Conservation (phyloP, 2,113 vertebrate genomes). For the Grammomys dolichurus region DNA sequence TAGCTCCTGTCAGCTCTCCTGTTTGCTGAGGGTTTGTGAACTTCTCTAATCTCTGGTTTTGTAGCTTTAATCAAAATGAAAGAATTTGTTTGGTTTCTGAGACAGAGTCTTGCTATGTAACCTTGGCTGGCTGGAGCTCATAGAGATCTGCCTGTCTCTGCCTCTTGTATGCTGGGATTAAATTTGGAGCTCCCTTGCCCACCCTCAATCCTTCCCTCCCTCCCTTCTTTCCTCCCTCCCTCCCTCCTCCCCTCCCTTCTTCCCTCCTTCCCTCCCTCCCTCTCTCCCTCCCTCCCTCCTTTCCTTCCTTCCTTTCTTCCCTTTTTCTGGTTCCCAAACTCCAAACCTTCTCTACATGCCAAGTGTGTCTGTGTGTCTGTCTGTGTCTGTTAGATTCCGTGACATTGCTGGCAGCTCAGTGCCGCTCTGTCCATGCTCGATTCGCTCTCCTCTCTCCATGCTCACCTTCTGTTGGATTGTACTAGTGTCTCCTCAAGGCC, state of each 20-base stretch:
- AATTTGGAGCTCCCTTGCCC: neutral
- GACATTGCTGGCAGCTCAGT: neutral
- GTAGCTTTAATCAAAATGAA: constrained; percentile 15
- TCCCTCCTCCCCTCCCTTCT: no score
- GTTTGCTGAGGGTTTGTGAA: neutral
- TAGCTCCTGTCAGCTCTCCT: neutral
- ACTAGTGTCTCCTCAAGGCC: neutral
- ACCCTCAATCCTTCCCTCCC: no score
- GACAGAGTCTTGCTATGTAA: neutral
- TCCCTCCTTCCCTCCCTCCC: no score
- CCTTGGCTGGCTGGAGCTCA: neutral
- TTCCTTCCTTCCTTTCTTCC: no score
- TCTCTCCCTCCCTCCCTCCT: no score
- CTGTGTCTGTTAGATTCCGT: neutral
- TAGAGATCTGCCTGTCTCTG: neutral
- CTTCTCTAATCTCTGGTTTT: neutral
- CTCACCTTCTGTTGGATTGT: neutral
- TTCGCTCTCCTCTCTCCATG: neutral
- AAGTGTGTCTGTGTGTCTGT: neutral
- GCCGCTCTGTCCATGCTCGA: neutral
- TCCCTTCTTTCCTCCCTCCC: no score
- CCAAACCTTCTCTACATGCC: neutral
- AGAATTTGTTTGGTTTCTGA: neutral
- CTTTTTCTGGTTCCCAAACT: neutral
- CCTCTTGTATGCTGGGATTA: neutral